Conservation (phyloP, 2,888 invertebrate genomes). For the Salpingus planirostris region DNA sequence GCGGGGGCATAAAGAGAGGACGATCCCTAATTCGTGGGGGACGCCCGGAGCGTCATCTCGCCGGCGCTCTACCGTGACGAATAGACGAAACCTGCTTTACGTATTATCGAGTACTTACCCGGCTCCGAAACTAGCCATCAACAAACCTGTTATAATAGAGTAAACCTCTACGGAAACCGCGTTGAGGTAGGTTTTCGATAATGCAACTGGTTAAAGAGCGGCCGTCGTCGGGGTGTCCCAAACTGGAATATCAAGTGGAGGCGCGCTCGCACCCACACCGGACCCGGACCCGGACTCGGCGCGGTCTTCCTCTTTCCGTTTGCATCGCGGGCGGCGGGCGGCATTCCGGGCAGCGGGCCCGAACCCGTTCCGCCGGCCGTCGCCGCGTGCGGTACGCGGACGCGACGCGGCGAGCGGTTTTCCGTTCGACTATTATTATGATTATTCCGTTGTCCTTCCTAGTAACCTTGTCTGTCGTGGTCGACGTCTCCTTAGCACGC, state of each 20-base stretch:
- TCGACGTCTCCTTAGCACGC: slow-evolving; percentile 17
- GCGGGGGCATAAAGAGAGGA: no score
- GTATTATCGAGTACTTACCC: slow-evolving; percentile 31
- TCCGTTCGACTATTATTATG: slow-evolving; percentile 12
- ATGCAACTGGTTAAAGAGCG: slow-evolving; percentile 25
- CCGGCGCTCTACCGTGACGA: slow-evolving; percentile 15
- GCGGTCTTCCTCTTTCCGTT: slow-evolving; percentile 15
- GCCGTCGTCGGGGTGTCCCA: slow-evolving; percentile 27
- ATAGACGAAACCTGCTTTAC: slow-evolving; percentile 30
- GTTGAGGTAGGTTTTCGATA: slow-evolving; percentile 35
- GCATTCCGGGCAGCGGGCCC: no score
- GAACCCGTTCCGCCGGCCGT: no score
- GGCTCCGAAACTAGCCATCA: slow-evolving; percentile 31
- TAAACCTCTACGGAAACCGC: slow-evolving; percentile 30
- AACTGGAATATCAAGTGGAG: slow-evolving; percentile 32
- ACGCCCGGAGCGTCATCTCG: no score
- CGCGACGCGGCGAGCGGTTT: no score
- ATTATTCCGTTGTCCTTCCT: slow-evolving; percentile 16
- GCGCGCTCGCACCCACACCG: slow-evolving; percentile 26
- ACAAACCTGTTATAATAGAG: slow-evolving; percentile 33
- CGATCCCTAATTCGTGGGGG: no score
- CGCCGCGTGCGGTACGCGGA: no score
- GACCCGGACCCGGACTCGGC: slow-evolving; percentile 22
- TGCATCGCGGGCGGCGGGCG: no score
- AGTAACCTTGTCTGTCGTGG: slow-evolving; percentile 18